Evolutionary conservation across 2,113 vertebrate species (phyloP), one percentile per base, ranked within the genome.

Genomic region (Phrynocephalus versicolor): DNA sequence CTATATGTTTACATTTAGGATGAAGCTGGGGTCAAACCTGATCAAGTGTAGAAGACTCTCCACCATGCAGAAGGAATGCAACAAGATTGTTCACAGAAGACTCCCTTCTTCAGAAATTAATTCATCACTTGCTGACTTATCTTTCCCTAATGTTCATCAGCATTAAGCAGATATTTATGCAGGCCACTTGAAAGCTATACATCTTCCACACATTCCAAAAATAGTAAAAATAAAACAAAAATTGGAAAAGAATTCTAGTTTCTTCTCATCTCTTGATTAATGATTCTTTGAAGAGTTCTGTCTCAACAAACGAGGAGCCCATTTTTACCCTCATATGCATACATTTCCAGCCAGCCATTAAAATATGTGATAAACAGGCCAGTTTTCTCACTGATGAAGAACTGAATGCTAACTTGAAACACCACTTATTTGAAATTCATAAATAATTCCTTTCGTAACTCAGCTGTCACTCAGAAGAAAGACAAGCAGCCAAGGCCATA

Each of bases 261-360:
- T 83, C 60, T 92, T 85, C 92, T 88, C 76, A 57, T 70, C 30
- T 71, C 37, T 79, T 93, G 78, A 88, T 67, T 90, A 82, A 87
- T 85, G 82, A 69, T 84, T 74, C 65, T 88, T 85, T 77, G 69
- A 91, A 75, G 85, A 85, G 16, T 82, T 88, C 79, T 92, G 55
- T 0, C 83, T 90, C 81, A 88, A 70, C 60, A 21, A 85, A 89
- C 91, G 90, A 83, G 86, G 89, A 93, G 84, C 58, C 35, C 86
- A 88, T 90, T 89, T 88, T 86, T 70, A 89, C 92, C 95, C 95
- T 90, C 96, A 94, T 96, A 95, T 95, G 93, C 83, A 94, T 90
- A 81, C 77, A 88, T 91, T 94, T 91, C 84, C 88, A 90, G 94
- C 92, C 92, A 94, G 85, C 89, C 91, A 86, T 95, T 93, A 94